Evolutionary conservation across 2,113 vertebrate genomes (phyloP).

Genomic region (Crotalus viridis): DNA sequence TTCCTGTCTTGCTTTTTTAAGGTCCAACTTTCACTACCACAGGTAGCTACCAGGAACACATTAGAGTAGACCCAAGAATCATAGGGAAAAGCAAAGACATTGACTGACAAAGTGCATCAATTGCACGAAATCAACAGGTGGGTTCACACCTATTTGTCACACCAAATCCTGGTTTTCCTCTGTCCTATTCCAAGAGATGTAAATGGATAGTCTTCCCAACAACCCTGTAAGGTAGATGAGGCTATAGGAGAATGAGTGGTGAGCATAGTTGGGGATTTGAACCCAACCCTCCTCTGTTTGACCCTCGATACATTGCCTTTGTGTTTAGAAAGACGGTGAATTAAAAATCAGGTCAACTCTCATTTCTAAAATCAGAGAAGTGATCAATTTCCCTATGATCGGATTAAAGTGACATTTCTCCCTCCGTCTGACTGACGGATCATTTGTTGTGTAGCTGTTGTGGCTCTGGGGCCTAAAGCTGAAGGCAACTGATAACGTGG

Average conservation of each 20-base stretch:
- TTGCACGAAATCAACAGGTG: background rate
- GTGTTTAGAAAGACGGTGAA: constrained; percentile 24
- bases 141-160: background rate
- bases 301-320: background rate
- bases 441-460: constrained; percentile 6
- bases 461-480: constrained; percentile 48
- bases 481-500: constrained; percentile 54
- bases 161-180: background rate
- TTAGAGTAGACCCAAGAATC: background rate
- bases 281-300: too few species aligned
- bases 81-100: background rate
- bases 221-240: background rate
- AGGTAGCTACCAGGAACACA: too few species aligned
- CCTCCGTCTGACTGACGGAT: constrained; percentile 29
- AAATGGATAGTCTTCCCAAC: background rate
- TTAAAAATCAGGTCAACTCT: constrained; percentile 40
- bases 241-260: background rate
- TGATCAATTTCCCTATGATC: constrained; percentile 47
- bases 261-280: background rate
- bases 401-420: constrained; percentile 52
- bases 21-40: too few species aligned
- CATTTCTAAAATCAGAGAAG: constrained; percentile 44
- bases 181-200: background rate
- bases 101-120: background rate
- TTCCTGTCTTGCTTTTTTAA: background rate